phyloP scores from a whole-genome alignment of 2,888 invertebrate genomes.

The Tetranychus truncatus region DNA sequence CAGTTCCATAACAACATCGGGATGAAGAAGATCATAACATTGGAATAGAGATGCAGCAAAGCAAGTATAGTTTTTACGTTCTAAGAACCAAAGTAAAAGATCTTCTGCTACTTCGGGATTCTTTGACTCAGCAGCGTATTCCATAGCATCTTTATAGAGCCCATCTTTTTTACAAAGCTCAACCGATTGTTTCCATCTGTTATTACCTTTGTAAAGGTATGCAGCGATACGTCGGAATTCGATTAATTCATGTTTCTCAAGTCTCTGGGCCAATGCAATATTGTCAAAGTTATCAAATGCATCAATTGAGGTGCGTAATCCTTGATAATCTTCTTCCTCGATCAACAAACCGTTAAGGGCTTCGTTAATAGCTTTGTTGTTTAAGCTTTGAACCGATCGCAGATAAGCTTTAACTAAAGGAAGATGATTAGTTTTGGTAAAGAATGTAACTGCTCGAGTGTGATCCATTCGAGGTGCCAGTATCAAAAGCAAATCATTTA shows the following conservation, averaged over 20 bases:
- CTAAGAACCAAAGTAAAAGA: slow-evolving; percentile 90
- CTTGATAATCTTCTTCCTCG: slow-evolving; percentile 91
- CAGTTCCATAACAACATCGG: slow-evolving; percentile 91
- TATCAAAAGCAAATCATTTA: slow-evolving; percentile 88
- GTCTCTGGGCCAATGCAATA: slow-evolving; percentile 84
- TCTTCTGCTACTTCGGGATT: slow-evolving; percentile 94
- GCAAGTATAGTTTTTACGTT: slow-evolving; percentile 83
- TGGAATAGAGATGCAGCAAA: slow-evolving; percentile 93
- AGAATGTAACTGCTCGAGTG: slow-evolving; percentile 53
- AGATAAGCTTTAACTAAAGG: slow-evolving; percentile 94
- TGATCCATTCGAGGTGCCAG: slow-evolving; percentile 96
- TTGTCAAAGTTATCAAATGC: slow-evolving; percentile 99
- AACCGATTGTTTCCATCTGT: slow-evolving; percentile 98
- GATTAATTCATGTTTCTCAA: slow-evolving; percentile 95
- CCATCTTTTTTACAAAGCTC: slow-evolving; percentile 98
- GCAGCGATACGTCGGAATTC: slow-evolving; percentile 98
- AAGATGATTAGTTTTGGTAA: slow-evolving; percentile 54
- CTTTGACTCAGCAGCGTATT: slow-evolving; percentile 93
- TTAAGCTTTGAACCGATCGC: slow-evolving; percentile 87
- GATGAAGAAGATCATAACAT: slow-evolving; percentile 94
- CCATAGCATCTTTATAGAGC: slow-evolving; percentile 96
- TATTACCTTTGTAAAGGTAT: slow-evolving; percentile 96
- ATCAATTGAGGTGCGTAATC: slow-evolving; percentile 89
- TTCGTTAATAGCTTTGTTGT: slow-evolving; percentile 98
- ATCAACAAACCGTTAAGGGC: slow-evolving; percentile 87